These are phyloP conservation scores for Sitobion miscanthi DNA, from an alignment of 1,140 invertebrate species.

Conservation along the genomic window DNA sequence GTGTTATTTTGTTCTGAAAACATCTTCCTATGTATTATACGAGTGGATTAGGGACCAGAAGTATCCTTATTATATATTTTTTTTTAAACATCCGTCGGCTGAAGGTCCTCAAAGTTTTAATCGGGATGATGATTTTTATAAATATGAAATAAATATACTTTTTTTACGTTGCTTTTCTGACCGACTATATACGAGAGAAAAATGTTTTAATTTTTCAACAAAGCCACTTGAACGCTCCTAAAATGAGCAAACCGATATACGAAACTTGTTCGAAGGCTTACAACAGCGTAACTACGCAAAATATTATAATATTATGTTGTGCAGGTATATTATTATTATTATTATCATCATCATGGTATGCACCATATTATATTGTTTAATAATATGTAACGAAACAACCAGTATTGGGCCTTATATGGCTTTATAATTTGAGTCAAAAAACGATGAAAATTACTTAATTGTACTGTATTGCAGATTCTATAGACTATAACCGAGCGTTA, in stretches of 20 bases:
- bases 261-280: neutral
- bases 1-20: neutral
- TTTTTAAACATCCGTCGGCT: neutral
- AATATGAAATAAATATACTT: neutral
- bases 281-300: neutral
- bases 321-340: neutral
- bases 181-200: neutral
- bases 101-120: neutral
- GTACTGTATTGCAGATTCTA: neutral
- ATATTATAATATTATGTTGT: neutral
- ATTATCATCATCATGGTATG: neutral
- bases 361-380: neutral
- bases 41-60: neutral
- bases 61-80: neutral
- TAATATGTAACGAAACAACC: neutral
- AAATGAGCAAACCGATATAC: neutral
- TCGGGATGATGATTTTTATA: neutral
- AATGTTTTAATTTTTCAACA: neutral
- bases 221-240: neutral
- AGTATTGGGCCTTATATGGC: no score
- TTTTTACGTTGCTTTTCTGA: neutral
- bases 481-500: neutral
- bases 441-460: neutral
- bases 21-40: neutral
- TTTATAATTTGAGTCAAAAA: neutral